Base-by-base conservation (phyloP, 2,888 invertebrate species). In the Orthosia incerta region DNA sequence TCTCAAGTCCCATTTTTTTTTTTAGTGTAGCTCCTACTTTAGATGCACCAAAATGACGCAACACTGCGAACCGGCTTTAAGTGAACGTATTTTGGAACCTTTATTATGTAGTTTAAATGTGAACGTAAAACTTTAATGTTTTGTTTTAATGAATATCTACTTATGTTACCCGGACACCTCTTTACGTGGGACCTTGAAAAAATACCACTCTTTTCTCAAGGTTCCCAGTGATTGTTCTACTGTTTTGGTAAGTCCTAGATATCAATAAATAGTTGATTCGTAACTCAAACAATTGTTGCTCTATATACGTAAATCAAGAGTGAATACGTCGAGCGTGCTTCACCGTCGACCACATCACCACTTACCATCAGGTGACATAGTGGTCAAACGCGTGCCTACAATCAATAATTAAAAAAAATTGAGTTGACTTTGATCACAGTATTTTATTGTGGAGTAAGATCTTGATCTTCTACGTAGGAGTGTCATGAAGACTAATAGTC, bases 31-130 rank as follows among this genome's bases (percentile, higher is more conserved):
- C 74, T 63, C 31, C 80, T 80, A 80, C 71, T 83, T 67, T 77
- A 81, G 66, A 83, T 82, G 74, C 82, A 75, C 50, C 56, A 61
- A 77, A 70, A 71, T 82, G 78, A 73, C 63, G 79, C 56, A 80
- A 83, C 31, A 56, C 55, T 66, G 62, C 72, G n/a, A 74, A 84
- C 68, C 63, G 57, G 78, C 74, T 84, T 55, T 23, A 31, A 75
- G 71, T 53, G 64, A 84, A 75, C 65, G 75, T 66, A 63, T 84
- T 80, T 83, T 71, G 70, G 56, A 79, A 72, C 60, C 63, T 65
- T 65, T 57, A 63, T 59, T 62, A 64, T 46, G 55, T 20, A 62
- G 53, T 61, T 71, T 55, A 61, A 65, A 46, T 51, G 18, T 68
- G 12, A 53, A 39, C 26, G 51, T 55, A 39, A 64, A 31, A 56